phyloP scores from a whole-genome alignment of 2,888 invertebrate species.

The Caenorhabditis auriculariae region DNA sequence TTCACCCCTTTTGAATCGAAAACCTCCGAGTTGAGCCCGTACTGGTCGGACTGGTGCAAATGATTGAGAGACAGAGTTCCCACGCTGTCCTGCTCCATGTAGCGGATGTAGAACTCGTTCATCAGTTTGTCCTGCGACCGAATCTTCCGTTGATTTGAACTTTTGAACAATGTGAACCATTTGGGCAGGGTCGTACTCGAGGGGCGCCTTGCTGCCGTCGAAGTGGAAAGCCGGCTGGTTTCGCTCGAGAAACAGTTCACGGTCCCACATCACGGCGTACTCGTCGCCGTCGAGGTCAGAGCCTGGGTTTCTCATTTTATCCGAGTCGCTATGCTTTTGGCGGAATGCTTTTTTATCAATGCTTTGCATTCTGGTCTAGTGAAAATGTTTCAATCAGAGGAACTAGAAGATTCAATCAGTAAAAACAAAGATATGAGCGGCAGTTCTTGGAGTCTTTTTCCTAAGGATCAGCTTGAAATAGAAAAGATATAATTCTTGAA shows the following conservation, averaged over 20 bases:
- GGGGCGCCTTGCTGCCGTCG: constrained; percentile 8
- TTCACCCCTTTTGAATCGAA: not conserved
- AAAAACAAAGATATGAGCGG: too few species aligned
- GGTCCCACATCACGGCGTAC: constrained; percentile 65
- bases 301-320: too few species aligned
- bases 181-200: constrained; percentile 6
- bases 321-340: too few species aligned
- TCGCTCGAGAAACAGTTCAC: constrained; percentile 58
- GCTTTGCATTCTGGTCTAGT: too few species aligned
- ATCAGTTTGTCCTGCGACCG: constrained; percentile 26
- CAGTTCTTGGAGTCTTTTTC: too few species aligned
- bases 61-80: constrained; percentile 62
- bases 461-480: too few species aligned
- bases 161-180: constrained; percentile 8
- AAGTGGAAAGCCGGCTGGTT: constrained; percentile 53
- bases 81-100: constrained; percentile 62
- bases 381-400: too few species aligned
- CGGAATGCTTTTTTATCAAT: too few species aligned
- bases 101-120: constrained; percentile 62
- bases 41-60: constrained; percentile 61
- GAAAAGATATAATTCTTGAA: too few species aligned
- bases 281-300: constrained; percentile 67
- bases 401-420: too few species aligned
- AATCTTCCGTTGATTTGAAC: not conserved
- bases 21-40: constrained; percentile 49